Evolutionary conservation across 2,797 vertebrate genomes (phyloP).

Genomic region (Neomorphus geoffroyi): DNA sequence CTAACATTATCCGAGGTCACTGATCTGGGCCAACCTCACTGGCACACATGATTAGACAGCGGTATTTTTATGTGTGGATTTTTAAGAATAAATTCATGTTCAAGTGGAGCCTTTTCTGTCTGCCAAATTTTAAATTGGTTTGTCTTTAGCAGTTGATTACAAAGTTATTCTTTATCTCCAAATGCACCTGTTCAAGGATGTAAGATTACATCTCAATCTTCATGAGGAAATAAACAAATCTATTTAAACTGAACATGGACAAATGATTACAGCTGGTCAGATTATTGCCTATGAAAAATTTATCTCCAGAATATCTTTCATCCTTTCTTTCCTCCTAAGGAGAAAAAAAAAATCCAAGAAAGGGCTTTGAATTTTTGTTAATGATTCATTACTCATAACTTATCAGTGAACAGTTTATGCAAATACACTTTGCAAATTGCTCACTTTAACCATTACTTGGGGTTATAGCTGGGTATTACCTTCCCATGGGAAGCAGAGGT

Average conservation of each 20-base stretch:
- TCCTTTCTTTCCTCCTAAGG: conserved; percentile 6
- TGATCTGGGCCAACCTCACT: background rate
- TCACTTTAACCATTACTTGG: conserved; percentile 11
- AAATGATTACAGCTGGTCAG: conserved; percentile 19
- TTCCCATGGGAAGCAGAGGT: conserved; percentile 17
- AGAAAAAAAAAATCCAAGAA: conserved; percentile 54
- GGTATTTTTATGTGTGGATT: background rate
- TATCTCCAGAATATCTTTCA: conserved; percentile 3
- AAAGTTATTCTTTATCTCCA: background rate
- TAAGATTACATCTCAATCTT: conserved; percentile 14
- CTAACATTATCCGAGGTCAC: background rate
- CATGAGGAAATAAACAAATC: conserved; percentile 4
- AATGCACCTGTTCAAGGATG: background rate
- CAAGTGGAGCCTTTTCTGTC: background rate
- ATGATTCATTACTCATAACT: conserved; percentile 39
- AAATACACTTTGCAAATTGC: conserved; percentile 37
- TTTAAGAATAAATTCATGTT: background rate
- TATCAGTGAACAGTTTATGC: conserved; percentile 50
- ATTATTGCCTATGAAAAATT: conserved; percentile 16
- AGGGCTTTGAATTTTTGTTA: conserved; percentile 39
- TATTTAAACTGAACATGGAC: background rate
- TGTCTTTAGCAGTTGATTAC: background rate
- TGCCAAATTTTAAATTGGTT: background rate
- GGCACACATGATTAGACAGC: background rate
- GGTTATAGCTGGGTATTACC: conserved; percentile 12